Percentiles rank a stretch among this genome's conserved stretches.
phyloP scores from a whole-genome alignment of 2,113 vertebrate species.

The Equus quagga region DNA sequence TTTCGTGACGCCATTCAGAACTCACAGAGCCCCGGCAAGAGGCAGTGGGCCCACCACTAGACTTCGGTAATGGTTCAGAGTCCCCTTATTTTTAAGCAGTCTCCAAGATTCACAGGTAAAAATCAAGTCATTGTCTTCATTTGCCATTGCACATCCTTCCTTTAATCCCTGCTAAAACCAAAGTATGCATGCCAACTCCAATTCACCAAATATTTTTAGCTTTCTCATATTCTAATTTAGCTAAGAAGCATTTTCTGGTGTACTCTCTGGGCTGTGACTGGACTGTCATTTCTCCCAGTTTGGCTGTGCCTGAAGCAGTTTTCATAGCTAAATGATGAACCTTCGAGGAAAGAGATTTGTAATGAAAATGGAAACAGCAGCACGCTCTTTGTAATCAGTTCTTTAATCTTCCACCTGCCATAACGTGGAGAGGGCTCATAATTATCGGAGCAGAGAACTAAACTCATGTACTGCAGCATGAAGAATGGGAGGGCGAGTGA shows the following conservation, averaged over 20 bases:
- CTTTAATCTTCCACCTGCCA: conserved; percentile 67
- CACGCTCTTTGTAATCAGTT: conserved; percentile 66
- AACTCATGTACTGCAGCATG: conserved; percentile 59
- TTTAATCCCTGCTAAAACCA: conserved; percentile 8
- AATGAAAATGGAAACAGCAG: conserved; percentile 61
- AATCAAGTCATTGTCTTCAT: background rate
- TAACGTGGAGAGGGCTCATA: background rate
- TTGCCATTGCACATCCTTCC: background rate
- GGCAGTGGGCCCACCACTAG: background rate
- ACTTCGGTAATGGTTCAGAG: background rate
- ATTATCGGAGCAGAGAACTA: conserved; percentile 68
- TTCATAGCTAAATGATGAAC: conserved; percentile 55
- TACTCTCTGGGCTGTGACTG: conserved; percentile 36
- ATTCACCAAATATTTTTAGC: conserved; percentile 30
- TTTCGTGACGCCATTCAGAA: background rate
- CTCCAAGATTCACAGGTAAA: background rate
- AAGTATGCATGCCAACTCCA: background rate
- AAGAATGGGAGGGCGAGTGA: conserved; percentile 54
- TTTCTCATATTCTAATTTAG: conserved; percentile 11
- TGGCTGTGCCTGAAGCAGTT: conserved; percentile 58
- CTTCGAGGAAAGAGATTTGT: conserved; percentile 51
- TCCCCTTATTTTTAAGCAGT: background rate
- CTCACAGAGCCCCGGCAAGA: background rate
- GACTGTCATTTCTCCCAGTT: conserved; percentile 34
- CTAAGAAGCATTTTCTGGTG: conserved; percentile 4